phyloP scores from a whole-genome alignment of 92 coral and sea anemone genomes.

The Nematostella vectensis region DNA sequence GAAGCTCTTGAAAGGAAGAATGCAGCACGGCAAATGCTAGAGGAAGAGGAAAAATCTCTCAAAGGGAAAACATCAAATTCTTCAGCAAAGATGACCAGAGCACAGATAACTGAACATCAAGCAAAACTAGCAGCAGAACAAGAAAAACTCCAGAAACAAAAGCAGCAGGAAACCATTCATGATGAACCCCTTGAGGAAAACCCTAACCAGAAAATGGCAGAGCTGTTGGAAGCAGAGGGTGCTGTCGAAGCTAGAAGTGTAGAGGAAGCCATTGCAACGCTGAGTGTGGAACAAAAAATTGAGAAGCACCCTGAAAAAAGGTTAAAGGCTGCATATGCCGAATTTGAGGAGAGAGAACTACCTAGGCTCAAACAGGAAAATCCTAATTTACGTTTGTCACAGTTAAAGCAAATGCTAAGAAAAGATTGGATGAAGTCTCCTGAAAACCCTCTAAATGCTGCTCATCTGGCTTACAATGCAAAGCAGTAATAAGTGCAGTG shows the following conservation, averaged over 20 bases:
- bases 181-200: conserved; percentile 74
- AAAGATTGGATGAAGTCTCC: conserved; percentile 98
- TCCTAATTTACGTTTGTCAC: conserved; percentile 86
- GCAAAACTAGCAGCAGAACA: conserved; percentile 43
- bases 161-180: conserved; percentile 26
- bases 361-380: conserved; percentile 77
- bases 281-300: conserved; percentile 42
- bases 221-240: conserved; percentile 71
- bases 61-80: conserved; percentile 30
- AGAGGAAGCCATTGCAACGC: conserved; percentile 85
- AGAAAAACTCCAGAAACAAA: conserved; percentile 7
- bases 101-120: conserved; percentile 44
- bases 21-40: conserved; percentile 55
- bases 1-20: conserved; percentile 68
- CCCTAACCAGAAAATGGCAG: conserved; percentile 82
- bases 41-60: conserved; percentile 56
- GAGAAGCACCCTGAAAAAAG: conserved; percentile 92
- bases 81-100: conserved; percentile 63
- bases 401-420: conserved; percentile 82
- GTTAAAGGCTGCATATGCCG: conserved; percentile 80
- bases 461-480: conserved; percentile 37
- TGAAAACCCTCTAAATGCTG: conserved; percentile 85
- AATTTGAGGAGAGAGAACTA: conserved; percentile 76
- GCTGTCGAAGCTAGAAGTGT: conserved; percentile 91
- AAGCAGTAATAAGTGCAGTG: no score